phyloP scores from a whole-genome alignment of 2,888 invertebrate genomes.

The Crepidodera aurea region DNA sequence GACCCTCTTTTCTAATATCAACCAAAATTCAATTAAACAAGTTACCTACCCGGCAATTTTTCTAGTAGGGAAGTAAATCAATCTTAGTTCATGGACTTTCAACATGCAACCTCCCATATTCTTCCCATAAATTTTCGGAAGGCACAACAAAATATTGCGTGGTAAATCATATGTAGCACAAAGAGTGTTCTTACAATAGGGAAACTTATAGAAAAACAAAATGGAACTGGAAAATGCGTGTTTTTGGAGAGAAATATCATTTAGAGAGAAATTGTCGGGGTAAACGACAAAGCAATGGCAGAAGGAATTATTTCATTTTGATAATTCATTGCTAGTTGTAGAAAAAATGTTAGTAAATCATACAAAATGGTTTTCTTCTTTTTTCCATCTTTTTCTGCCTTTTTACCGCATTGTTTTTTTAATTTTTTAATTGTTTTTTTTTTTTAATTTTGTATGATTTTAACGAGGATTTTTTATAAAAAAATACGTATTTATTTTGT shows the following conservation, averaged over 20 bases:
- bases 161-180: constrained; percentile 41
- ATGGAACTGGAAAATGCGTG: constrained; percentile 29
- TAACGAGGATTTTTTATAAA: no score
- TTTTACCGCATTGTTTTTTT: no score
- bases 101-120: constrained; percentile 48
- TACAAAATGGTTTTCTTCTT: no score
- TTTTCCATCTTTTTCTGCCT: no score
- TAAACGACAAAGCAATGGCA: no score
- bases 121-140: constrained; percentile 40
- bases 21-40: constrained; percentile 44
- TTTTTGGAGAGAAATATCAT: constrained; percentile 11
- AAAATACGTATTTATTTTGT: no score
- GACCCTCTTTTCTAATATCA: constrained; percentile 13
- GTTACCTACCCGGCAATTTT: constrained; percentile 39
- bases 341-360: no score
- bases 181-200: constrained; percentile 35
- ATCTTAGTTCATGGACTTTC: constrained; percentile 45
- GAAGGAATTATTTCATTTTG: no score
- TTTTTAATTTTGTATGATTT: no score
- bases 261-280: background rate
- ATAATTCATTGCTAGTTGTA: no score
- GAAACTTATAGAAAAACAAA: constrained; percentile 26
- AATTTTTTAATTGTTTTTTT: no score
- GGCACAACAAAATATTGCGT: constrained; percentile 40
- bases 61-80: constrained; percentile 40